Evolutionary conservation across 2,888 invertebrate species (phyloP), one percentile per base, ranked within the genome.

Genomic region (Hedychridium roseum): DNA sequence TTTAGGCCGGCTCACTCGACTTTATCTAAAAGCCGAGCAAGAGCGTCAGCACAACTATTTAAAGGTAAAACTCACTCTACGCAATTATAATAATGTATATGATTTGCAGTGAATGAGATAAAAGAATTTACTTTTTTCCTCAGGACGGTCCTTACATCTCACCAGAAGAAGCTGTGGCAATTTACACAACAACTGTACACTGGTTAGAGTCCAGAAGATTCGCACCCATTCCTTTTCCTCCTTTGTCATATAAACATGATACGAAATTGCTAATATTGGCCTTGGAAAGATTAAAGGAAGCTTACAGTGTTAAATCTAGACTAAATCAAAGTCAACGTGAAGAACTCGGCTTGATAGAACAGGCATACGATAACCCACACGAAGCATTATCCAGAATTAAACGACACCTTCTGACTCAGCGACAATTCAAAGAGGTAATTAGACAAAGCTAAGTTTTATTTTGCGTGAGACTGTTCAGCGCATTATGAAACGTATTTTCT

Each of bases 331-430:
- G 97, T 68, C 99, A 99, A 80, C 85, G 99, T 62, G 99, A 99
- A 79, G 99, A 99, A 79, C 80, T 99, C 61, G 99, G 99, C 3
- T 83, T 99, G 34, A 99, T 99, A 62, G 99, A 99, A 79, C 99
- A 99, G 80, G 99, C 99, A 0, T 99, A 99, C 71, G 99, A 99
- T 77, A 99, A 99, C 82, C 99, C 99, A 17, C 99, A 99, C 76
- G 99, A 99, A 80, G 99, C 99, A 0, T 80, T 99, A 59, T 98
- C 98, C 0, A 89, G 99, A 72, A 99, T 99, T 72, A 99, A 99
- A 78, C 93, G 99, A 86, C 99, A 99, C 82, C 84, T 99, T 74
- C 84, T 99, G 3, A 99, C 99, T 0, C 98, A 98, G 81, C 86
- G 99, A 79, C 94, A 97, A 6, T 99, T 98, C 76, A 97, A 99